Conservation (phyloP, 2,888 invertebrate genomes). For the Drosophila quinaria region DNA sequence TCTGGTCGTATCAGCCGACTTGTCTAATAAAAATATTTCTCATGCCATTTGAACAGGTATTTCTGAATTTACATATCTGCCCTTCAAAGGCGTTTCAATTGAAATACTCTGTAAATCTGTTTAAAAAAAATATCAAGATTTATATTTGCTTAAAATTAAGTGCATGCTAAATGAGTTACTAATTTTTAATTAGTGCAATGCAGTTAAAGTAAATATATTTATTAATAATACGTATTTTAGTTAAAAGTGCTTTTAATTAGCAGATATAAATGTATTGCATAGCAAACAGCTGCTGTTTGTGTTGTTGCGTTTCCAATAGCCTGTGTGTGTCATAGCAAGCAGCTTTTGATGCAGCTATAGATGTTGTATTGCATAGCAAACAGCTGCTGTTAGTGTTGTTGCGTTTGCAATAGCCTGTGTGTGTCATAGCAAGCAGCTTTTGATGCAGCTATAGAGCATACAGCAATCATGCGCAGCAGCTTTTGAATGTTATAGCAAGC, state of each 20-base stretch:
- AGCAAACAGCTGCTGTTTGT: constrained; percentile 10
- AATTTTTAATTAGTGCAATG: constrained; percentile 1
- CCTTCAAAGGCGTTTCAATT: constrained; percentile 10
- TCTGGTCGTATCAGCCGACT: constrained; percentile 68
- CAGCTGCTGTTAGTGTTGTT: constrained; percentile 2
- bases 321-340: constrained; percentile 2
- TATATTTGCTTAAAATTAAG: not conserved
- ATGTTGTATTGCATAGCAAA: not conserved
- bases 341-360: not conserved
- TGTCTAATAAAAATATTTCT: constrained; percentile 51
- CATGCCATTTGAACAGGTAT: constrained; percentile 49
- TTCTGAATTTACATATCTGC: constrained; percentile 2
- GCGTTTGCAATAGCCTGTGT: not conserved
- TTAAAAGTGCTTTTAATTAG: not conserved
- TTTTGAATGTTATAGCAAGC: not conserved
- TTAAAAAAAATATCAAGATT: not conserved
- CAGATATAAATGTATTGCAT: not conserved
- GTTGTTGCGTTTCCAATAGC: not conserved
- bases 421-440: constrained; percentile 3
- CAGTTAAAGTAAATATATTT: constrained; percentile 1
- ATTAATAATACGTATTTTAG: not conserved
- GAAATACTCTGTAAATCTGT: not conserved
- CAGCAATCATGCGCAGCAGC: not conserved
- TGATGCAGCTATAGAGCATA: not conserved
- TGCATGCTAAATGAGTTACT: constrained; percentile 4